These are phyloP conservation scores for Lithophane semibrunnea DNA, from an alignment of 2,888 invertebrate species.

Conservation along the genomic window DNA sequence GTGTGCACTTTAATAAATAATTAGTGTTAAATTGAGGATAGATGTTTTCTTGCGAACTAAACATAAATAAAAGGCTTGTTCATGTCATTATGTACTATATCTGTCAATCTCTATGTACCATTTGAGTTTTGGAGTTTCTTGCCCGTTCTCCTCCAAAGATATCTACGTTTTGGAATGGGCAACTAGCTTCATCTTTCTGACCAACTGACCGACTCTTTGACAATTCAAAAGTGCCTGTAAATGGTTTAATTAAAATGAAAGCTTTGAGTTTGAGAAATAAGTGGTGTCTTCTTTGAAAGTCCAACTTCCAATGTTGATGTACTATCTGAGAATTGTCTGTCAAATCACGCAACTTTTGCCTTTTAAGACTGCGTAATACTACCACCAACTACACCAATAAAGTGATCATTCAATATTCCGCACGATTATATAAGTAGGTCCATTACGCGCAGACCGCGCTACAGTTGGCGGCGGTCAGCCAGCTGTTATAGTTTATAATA, in stretches of 20 bases:
- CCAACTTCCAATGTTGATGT: background rate
- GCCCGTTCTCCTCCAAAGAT: no score
- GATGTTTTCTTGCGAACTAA: no score
- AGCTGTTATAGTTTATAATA: constrained; percentile 40
- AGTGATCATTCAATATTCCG: constrained; percentile 40
- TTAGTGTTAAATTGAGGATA: background rate
- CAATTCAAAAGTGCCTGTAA: no score
- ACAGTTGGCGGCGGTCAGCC: constrained; percentile 42
- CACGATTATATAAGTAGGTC: constrained; percentile 9
- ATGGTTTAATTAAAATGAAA: no score
- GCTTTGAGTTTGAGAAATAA: background rate
- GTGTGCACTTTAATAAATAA: background rate
- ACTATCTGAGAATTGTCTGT: background rate
- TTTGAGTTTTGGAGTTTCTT: no score
- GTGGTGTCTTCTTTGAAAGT: background rate
- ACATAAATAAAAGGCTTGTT: no score
- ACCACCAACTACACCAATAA: constrained; percentile 3
- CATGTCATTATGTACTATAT: no score
- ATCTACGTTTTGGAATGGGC: no score
- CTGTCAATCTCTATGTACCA: background rate
- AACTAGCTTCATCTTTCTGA: no score
- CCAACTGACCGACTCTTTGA: no score
- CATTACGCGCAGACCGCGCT: constrained; percentile 42
- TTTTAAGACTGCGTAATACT: background rate
- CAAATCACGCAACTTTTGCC: background rate